phyloP scores from a whole-genome alignment of 2,113 vertebrate genomes.

The Eurystomus gularis region DNA sequence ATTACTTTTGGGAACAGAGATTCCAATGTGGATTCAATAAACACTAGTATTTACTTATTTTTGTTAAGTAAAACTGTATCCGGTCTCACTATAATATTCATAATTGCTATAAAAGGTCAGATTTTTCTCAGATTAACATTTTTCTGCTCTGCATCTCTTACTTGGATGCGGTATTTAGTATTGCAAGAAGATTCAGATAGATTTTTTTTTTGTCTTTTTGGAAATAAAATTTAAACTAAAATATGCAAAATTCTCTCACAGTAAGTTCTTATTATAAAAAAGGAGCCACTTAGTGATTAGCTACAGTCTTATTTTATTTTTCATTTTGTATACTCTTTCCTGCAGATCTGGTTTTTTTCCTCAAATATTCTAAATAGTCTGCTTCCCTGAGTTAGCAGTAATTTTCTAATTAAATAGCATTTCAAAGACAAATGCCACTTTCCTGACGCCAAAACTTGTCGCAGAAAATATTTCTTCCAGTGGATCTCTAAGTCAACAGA shows the following conservation, averaged over 20 bases:
- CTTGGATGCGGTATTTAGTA: background rate
- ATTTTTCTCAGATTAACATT: background rate
- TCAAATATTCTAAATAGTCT: background rate
- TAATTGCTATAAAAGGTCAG: background rate
- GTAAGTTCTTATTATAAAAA: background rate
- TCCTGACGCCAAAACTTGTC: background rate
- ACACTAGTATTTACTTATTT: background rate
- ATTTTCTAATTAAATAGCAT: conserved; percentile 12
- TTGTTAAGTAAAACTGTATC: background rate
- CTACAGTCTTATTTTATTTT: background rate
- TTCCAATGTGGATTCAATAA: background rate
- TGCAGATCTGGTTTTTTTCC: background rate
- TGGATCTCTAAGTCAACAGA: background rate
- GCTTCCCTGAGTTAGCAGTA: background rate
- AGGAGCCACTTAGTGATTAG: background rate
- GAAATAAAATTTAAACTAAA: background rate
- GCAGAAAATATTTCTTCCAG: background rate
- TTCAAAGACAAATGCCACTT: background rate
- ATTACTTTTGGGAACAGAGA: background rate
- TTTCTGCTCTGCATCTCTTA: background rate
- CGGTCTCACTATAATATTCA: background rate
- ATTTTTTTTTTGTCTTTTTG: background rate
- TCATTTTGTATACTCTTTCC: background rate
- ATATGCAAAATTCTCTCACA: background rate
- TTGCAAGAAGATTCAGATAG: background rate